Conservation (phyloP, 2,888 invertebrate genomes). For the Diarsia rubi region DNA sequence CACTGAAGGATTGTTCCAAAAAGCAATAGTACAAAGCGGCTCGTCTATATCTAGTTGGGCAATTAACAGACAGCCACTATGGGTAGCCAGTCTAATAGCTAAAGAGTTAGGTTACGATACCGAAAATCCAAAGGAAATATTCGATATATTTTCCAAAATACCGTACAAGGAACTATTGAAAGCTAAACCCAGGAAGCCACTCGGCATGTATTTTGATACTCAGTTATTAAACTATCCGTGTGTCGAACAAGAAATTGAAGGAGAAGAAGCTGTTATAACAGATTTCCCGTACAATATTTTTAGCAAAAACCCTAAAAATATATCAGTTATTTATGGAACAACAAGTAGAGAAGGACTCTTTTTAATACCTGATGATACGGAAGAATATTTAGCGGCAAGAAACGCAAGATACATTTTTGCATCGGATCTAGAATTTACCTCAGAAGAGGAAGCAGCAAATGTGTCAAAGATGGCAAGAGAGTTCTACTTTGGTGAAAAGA, state of each 20-base stretch:
- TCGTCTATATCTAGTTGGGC: conserved; percentile 83
- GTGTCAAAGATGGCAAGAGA: conserved; percentile 76
- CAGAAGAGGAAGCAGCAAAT: conserved; percentile 75
- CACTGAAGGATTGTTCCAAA: conserved; percentile 81
- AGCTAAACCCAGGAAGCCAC: conserved; percentile 75
- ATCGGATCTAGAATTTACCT: conserved; percentile 81
- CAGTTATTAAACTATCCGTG: conserved; percentile 83
- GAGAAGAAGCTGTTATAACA: conserved; percentile 78
- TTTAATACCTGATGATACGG: conserved; percentile 65
- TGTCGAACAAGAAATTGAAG: conserved; percentile 80
- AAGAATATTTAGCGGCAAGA: conserved; percentile 73
- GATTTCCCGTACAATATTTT: conserved; percentile 84
- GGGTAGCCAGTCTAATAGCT: conserved; percentile 80
- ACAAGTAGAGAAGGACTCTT: conserved; percentile 83
- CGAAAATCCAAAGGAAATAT: conserved; percentile 81
- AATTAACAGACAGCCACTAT: conserved; percentile 81
- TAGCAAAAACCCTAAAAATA: conserved; percentile 72
- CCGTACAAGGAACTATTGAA: conserved; percentile 75
- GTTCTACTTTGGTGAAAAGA: conserved; percentile 86
- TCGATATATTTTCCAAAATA: conserved; percentile 77
- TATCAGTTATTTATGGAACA: conserved; percentile 79
- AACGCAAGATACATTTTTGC: conserved; percentile 82
- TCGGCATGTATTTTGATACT: conserved; percentile 83
- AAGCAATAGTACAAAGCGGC: conserved; percentile 85
- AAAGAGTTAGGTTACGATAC: conserved; percentile 80